phyloP scores from a whole-genome alignment of 2,113 vertebrate species.

The Charadrius vociferus region DNA sequence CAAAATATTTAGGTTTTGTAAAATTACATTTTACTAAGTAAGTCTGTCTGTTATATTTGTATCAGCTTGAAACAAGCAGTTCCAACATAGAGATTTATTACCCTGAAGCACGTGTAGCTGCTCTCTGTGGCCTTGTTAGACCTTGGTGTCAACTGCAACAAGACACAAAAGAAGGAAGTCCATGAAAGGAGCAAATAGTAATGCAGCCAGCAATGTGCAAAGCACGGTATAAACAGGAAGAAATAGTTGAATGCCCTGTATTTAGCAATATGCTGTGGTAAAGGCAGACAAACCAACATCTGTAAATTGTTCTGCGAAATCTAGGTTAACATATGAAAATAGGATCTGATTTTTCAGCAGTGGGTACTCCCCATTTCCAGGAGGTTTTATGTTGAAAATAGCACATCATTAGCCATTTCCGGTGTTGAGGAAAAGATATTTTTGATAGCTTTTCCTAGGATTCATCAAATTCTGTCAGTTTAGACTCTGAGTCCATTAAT shows the following conservation, averaged over 20 bases:
- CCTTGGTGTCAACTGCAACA: not conserved
- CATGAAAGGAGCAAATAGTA: not conserved
- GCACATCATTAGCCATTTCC: not conserved
- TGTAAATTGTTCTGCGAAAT: not conserved
- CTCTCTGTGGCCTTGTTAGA: not conserved
- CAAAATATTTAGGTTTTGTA: not conserved
- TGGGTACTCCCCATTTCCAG: not conserved
- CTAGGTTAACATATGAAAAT: not conserved
- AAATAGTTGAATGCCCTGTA: not conserved
- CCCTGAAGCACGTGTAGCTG: not conserved
- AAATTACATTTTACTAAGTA: not conserved
- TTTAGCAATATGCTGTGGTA: not conserved
- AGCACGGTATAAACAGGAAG: not conserved
- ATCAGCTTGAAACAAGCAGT: not conserved
- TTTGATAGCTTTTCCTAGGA: not conserved
- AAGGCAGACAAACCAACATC: not conserved
- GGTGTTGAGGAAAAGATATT: not conserved
- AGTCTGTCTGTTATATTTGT: not conserved
- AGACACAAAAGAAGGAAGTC: not conserved
- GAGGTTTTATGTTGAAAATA: not conserved
- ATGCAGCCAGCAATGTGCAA: not conserved
- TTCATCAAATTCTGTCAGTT: not conserved
- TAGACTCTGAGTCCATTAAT: not conserved
- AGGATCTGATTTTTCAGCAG: not conserved
- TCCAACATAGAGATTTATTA: not conserved